A percentile compares a stretch with the other conserved stretches of the same genome.
Evolutionary conservation across 2,888 invertebrate genomes (phyloP).

Genomic region (Endomychus coccineus): DNA sequence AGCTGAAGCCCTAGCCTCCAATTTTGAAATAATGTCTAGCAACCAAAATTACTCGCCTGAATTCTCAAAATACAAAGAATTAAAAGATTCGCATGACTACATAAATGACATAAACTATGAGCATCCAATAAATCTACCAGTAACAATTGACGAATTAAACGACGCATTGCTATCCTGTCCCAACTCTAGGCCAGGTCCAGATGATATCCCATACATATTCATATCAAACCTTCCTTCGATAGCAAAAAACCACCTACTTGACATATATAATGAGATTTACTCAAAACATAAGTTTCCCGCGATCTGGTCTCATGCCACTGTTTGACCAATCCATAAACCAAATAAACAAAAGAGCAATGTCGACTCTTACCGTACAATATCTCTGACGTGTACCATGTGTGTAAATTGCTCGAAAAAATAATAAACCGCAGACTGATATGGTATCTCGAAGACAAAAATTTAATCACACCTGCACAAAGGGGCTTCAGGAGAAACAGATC

Average conservation of each 20-base stretch:
- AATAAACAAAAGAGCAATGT: not conserved
- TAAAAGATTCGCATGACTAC: no score
- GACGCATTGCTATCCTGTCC: not conserved
- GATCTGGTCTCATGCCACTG: not conserved
- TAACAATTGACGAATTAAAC: no score
- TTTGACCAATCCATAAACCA: constrained; percentile 6
- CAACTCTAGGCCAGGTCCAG: not conserved
- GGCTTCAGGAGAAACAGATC: no score
- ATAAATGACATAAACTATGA: no score
- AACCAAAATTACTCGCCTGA: no score
- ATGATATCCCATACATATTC: constrained; percentile 2
- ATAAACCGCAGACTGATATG: constrained; percentile 3
- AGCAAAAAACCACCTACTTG: not conserved
- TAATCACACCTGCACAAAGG: no score
- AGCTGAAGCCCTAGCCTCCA: no score
- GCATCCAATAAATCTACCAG: no score
- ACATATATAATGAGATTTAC: not conserved
- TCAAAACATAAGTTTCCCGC: not conserved
- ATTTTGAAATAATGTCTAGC: no score
- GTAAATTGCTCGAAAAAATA: constrained; percentile 7
- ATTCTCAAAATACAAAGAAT: no score
- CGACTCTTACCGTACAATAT: constrained; percentile 7
- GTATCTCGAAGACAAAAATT: no score
- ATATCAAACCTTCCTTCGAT: not conserved
- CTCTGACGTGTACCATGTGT: constrained; percentile 7